Evolutionary conservation across 2,113 vertebrate genomes (phyloP).

Genomic region (Oncorhynchus tshawytscha): DNA sequence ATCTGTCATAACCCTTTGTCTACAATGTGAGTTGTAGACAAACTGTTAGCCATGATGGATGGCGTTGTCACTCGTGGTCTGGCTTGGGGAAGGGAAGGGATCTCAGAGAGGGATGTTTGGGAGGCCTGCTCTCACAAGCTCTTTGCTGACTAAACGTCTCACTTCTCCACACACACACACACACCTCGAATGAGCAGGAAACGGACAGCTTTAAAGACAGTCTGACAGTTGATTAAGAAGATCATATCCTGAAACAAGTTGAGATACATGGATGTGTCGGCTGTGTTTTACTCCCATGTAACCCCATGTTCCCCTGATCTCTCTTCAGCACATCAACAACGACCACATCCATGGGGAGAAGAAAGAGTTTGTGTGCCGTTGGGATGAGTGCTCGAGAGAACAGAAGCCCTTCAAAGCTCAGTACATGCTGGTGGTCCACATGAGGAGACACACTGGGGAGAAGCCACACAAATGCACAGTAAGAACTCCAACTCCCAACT

Average conservation of each 20-base stretch:
- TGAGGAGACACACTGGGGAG: conserved; percentile 95
- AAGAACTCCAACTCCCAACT: conserved; percentile 52
- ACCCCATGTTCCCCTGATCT: conserved; percentile 15
- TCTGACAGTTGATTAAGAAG: not conserved
- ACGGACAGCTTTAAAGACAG: not conserved
- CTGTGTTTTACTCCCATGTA: not conserved
- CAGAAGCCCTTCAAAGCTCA: conserved; percentile 99
- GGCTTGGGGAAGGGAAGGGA: conserved; percentile 18
- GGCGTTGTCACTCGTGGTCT: conserved; percentile 19
- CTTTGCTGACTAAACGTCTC: conserved; percentile 29
- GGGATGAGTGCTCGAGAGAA: conserved; percentile 93
- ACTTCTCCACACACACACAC: not conserved
- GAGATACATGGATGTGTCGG: not conserved
- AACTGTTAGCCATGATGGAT: conserved; percentile 57
- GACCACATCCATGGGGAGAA: conserved; percentile 99
- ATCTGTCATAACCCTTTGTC: conserved; percentile 45
- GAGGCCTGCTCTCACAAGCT: conserved; percentile 30
- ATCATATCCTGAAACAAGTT: not conserved
- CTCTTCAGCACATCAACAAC: conserved; percentile 92
- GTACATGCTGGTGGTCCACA: conserved; percentile 99
- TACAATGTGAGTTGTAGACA: conserved; percentile 49
- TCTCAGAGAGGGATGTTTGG: conserved; percentile 15
- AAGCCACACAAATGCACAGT: conserved; percentile 98
- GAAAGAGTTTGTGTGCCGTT: conserved; percentile 98
- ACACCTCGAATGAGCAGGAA: not conserved